Base-by-base conservation (phyloP, 1,140 invertebrate genomes). In the Formica exsecta region DNA sequence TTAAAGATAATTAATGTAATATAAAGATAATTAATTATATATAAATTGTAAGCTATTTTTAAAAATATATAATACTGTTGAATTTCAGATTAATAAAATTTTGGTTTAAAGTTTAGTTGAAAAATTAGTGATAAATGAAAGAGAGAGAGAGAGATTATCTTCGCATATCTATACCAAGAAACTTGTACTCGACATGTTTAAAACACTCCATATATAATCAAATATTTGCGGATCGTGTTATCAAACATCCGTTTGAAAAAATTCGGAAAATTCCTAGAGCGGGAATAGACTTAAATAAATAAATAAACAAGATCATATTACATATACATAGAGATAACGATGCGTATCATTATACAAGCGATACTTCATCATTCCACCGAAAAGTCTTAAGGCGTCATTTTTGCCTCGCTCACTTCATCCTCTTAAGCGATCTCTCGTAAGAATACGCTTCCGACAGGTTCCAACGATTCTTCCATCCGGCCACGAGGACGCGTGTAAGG, bases 381-480 rank as follows among this genome's bases (percentile, higher is more conserved):
- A 2, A 5, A 62, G 19, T 16, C n/a, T 22, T 44, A 32, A n/a
- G 8, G 22, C 36, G n/a, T 70, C 65, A 70, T 41, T n/a, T 64
- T 76, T 19, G 61, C 61, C 48, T 4, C 38, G 51, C 36, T 80
- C n/a, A 70, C 29, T 70, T 80, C 61, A 54, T 65, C 9, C 73
- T 65, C 32, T 29, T 0, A 38, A 38, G 44, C 61, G 36, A 41
- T 79, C 48, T 79, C 25, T 61, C 48, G 19, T n/a, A 32, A 7
- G 13, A 22, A 79, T 44, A n/a, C 48, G 32, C 66, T 25, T 44
- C 32, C 48, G 13, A 84, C 68, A 83, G 29, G 48, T 66, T 76
- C 76, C 75, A 76, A 81, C 87, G 75, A 75, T n/a, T 85, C 68
- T 22, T 85, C 68, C 36, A n/a, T 73, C 79, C 41, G 54, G 38